phyloP scores from a whole-genome alignment of 2,797 vertebrate genomes.

The Hephaestus fuliginosus region DNA sequence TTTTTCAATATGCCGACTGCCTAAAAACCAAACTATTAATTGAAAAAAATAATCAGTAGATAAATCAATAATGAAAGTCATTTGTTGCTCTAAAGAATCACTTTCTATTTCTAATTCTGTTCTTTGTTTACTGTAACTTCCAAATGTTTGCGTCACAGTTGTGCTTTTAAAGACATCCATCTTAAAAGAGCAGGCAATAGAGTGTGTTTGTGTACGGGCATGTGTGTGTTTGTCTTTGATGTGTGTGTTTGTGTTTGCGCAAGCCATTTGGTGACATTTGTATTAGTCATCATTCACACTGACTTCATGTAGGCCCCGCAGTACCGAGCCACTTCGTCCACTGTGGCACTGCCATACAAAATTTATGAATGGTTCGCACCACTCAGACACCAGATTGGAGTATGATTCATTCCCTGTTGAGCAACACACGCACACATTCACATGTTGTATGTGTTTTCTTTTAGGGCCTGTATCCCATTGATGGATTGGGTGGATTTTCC shows the following conservation, averaged over 20 bases:
- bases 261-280: slow-evolving; percentile 48
- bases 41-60: slow-evolving; percentile 8
- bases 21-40: slow-evolving; percentile 17
- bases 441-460: slow-evolving; percentile 29
- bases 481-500: not conserved
- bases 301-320: slow-evolving; percentile 49
- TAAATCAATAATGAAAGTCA: slow-evolving; percentile 7
- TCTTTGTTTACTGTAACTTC: not conserved
- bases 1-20: not conserved
- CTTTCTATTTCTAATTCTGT: not conserved
- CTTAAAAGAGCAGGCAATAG: slow-evolving; percentile 15
- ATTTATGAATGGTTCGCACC: slow-evolving; percentile 60
- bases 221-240: not conserved
- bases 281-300: slow-evolving; percentile 64
- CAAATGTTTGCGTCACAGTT: not conserved
- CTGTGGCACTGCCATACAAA: slow-evolving; percentile 49
- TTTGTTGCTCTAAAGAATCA: not conserved
- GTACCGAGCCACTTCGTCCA: slow-evolving; percentile 40
- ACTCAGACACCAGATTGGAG: slow-evolving; percentile 44
- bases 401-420: slow-evolving; percentile 50
- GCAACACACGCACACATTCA: slow-evolving; percentile 14
- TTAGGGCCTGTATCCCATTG: not conserved
- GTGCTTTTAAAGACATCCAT: slow-evolving; percentile 10
- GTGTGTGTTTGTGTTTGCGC: slow-evolving; percentile 24
- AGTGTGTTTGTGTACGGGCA: not conserved